Conservation (phyloP, 2,797 vertebrate genomes). For the Acanthurus lineatus region DNA sequence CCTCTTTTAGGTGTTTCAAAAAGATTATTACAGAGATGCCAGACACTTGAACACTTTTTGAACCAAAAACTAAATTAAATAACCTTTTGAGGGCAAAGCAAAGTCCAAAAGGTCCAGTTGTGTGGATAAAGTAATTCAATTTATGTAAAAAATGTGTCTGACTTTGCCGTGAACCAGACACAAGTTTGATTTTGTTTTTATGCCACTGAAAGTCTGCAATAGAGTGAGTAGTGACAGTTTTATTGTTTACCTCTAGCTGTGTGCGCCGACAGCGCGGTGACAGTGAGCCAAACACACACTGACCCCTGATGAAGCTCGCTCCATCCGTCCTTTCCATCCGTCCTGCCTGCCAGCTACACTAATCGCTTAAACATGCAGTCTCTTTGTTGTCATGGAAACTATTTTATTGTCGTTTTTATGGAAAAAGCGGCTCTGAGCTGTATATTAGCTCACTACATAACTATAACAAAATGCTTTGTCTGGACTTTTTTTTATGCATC, state of each 20-base stretch:
- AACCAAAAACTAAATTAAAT: too few species aligned
- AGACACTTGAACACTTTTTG: too few species aligned
- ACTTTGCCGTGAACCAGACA: slow-evolving; percentile 26
- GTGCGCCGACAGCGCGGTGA: slow-evolving; percentile 66
- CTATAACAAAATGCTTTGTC: slow-evolving; percentile 47
- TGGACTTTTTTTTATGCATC: slow-evolving; percentile 13
- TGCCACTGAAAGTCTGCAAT: slow-evolving; percentile 45
- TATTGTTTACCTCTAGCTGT: slow-evolving; percentile 75
- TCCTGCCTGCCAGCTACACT: slow-evolving; percentile 57
- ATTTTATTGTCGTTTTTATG: slow-evolving; percentile 77
- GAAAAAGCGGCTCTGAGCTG: slow-evolving; percentile 63
- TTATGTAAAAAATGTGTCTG: slow-evolving; percentile 44
- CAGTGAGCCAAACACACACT: slow-evolving; percentile 64
- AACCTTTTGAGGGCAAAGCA: too few species aligned
- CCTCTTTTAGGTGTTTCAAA: too few species aligned
- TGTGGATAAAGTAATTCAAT: slow-evolving; percentile 54
- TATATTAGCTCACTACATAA: slow-evolving; percentile 47
- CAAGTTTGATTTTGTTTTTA: slow-evolving; percentile 45
- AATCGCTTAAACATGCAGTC: slow-evolving; percentile 70
- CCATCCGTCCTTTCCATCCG: slow-evolving; percentile 14
- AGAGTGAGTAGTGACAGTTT: slow-evolving; percentile 59
- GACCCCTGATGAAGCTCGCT: slow-evolving; percentile 64
- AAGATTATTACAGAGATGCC: too few species aligned
- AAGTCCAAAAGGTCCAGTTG: slow-evolving; percentile 46
- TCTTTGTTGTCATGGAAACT: slow-evolving; percentile 81